Conservation (phyloP, 1,140 invertebrate genomes). For the Caerostris extrusa region DNA sequence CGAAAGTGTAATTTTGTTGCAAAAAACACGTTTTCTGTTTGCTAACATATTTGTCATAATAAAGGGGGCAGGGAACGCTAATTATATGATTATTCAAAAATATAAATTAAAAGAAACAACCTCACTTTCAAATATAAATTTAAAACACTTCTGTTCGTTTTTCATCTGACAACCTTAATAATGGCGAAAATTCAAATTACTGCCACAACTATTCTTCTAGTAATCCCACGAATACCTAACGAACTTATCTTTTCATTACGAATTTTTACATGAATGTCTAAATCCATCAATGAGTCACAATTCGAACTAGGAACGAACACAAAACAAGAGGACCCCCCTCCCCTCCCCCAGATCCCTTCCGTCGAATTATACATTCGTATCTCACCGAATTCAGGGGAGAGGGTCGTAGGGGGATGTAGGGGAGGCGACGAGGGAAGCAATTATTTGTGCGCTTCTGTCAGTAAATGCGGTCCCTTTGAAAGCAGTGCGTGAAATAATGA, state of each 20-base stretch:
- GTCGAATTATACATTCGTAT: conserved; percentile 11
- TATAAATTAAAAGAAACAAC: no score
- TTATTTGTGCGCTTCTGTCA: conserved; percentile 34
- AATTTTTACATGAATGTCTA: neutral
- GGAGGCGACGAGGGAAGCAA: neutral
- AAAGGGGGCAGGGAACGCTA: no score
- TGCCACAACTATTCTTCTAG: neutral
- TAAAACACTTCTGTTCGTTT: no score
- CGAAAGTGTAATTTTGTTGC: no score
- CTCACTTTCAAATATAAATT: no score
- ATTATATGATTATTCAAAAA: no score
- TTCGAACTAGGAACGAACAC: neutral
- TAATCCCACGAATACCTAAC: neutral
- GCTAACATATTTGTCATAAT: no score
- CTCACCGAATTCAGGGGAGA: neutral
- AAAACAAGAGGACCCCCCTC: neutral
- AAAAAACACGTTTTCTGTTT: no score
- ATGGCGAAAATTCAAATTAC: no score
- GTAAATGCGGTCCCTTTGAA: conserved; percentile 2
- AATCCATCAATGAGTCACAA: conserved; percentile 14
- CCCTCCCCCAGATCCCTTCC: neutral
- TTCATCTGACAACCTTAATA: no score
- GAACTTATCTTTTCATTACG: neutral
- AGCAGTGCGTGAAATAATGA: conserved; percentile 27
- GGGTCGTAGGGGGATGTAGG: neutral